These are phyloP conservation scores for Iphiclides podalirius DNA, from an alignment of 2,888 invertebrate species.

Conservation along the genomic window DNA sequence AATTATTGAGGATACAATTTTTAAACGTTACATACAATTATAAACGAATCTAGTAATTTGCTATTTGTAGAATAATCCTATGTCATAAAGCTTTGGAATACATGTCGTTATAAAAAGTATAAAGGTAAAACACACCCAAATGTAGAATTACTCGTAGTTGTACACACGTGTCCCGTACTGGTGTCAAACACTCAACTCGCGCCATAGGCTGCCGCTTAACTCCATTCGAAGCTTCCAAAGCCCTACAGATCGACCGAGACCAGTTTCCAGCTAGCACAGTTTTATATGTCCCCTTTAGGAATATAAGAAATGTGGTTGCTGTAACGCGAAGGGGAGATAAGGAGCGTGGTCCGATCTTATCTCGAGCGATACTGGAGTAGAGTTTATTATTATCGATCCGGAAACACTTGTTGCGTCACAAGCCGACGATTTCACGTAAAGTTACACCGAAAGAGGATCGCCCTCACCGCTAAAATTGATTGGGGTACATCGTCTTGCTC, in stretches of 20 bases:
- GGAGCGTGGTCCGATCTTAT: conserved; percentile 17
- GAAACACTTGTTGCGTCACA: conserved; percentile 20
- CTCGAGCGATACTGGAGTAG: conserved; percentile 20
- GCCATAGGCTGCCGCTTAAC: too few species aligned
- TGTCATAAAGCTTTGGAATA: too few species aligned
- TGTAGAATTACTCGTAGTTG: too few species aligned
- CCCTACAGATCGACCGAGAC: neutral
- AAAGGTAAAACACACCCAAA: too few species aligned
- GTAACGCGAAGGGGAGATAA: conserved; percentile 3
- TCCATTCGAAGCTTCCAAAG: neutral
- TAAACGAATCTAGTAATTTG: too few species aligned
- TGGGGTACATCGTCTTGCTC: neutral
- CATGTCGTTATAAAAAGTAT: too few species aligned
- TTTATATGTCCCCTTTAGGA: neutral
- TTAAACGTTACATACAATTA: too few species aligned
- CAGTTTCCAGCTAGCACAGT: neutral
- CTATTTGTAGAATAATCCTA: too few species aligned
- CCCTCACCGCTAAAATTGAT: conserved; percentile 1
- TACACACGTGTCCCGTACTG: too few species aligned
- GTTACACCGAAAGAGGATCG: conserved; percentile 9
- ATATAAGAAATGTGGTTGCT: conserved; percentile 5
- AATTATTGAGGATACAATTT: too few species aligned
- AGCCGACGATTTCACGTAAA: conserved; percentile 4
- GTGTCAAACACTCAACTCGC: too few species aligned
- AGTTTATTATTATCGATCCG: conserved; percentile 23